phyloP scores from a whole-genome alignment of 2,797 vertebrate genomes.

The Hemibagrus guttatus region DNA sequence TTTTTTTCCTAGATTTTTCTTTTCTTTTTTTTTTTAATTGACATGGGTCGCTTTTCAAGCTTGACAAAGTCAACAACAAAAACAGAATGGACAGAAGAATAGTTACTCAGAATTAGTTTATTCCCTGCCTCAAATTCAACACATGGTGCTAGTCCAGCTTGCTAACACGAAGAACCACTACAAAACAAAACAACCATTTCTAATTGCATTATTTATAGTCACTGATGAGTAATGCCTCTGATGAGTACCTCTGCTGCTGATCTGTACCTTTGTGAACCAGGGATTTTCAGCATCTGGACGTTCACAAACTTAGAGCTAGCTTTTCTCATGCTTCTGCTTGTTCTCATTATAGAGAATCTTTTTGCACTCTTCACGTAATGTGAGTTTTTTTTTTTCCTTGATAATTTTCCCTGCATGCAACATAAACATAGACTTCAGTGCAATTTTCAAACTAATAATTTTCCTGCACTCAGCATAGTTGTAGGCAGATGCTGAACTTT shows the following conservation, averaged over 20 bases:
- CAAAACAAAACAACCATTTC: neutral
- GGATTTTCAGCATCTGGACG: neutral
- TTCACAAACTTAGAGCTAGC: neutral
- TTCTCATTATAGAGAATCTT: constrained; percentile 16
- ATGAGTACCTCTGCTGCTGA: neutral
- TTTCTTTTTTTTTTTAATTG: neutral
- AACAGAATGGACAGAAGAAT: neutral
- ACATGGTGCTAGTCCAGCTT: neutral
- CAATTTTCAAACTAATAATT: constrained; percentile 29
- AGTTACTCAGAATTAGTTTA: neutral
- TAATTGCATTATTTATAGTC: neutral
- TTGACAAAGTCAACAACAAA: neutral
- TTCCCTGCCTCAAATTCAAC: neutral
- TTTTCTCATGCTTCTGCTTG: neutral
- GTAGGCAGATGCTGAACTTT: constrained; percentile 11
- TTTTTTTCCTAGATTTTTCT: too few relatives aligned
- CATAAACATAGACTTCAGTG: neutral
- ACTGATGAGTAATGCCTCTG: too few relatives aligned
- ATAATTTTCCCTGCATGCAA: neutral
- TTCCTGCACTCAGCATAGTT: constrained; percentile 25
- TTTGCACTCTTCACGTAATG: neutral
- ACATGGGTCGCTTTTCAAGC: too few relatives aligned
- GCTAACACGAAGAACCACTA: neutral
- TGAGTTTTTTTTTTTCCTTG: neutral
- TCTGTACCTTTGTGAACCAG: neutral